A percentile compares a stretch with the other conserved stretches of the same genome.
These are phyloP conservation scores for Heliothis peltigera DNA, from an alignment of 2,888 invertebrate genomes.

Conservation along the genomic window DNA sequence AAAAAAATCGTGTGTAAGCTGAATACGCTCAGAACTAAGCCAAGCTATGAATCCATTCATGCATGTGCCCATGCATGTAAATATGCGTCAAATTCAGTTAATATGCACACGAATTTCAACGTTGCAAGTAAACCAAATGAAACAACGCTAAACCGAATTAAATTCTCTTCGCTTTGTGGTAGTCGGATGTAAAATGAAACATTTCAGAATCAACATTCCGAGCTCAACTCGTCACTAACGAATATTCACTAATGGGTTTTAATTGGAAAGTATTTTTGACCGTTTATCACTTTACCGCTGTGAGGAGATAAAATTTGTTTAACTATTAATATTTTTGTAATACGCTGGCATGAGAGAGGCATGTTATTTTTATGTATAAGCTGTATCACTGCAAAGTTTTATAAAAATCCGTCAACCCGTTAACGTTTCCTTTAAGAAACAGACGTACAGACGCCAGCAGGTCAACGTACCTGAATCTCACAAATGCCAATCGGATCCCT, in stretches of 20 bases:
- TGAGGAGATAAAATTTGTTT: not conserved
- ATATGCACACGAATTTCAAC: constrained; percentile 14
- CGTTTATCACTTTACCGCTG: not conserved
- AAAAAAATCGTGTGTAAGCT: not conserved
- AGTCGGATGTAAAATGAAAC: constrained; percentile 24
- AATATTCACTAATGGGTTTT: constrained; percentile 17
- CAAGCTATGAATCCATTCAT: not conserved
- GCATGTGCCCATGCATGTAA: constrained; percentile 1
- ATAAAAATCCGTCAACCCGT: too few species aligned
- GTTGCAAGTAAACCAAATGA: constrained; percentile 24
- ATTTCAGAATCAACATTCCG: constrained; percentile 35
- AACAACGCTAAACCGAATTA: constrained; percentile 36
- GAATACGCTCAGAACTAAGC: not conserved
- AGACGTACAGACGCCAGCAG: too few species aligned
- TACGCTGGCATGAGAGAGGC: too few species aligned
- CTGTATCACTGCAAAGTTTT: too few species aligned
- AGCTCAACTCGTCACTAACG: constrained; percentile 8
- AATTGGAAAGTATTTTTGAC: constrained; percentile 1
- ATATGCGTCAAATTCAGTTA: not conserved
- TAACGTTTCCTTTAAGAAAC: too few species aligned
- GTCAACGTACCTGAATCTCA: too few species aligned
- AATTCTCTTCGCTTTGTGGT: constrained; percentile 32
- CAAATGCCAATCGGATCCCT: too few species aligned
- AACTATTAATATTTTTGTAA: not conserved
- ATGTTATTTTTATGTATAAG: too few species aligned